Conservation (phyloP, 2,888 invertebrate species). For the Sinhomidia bicolor region DNA sequence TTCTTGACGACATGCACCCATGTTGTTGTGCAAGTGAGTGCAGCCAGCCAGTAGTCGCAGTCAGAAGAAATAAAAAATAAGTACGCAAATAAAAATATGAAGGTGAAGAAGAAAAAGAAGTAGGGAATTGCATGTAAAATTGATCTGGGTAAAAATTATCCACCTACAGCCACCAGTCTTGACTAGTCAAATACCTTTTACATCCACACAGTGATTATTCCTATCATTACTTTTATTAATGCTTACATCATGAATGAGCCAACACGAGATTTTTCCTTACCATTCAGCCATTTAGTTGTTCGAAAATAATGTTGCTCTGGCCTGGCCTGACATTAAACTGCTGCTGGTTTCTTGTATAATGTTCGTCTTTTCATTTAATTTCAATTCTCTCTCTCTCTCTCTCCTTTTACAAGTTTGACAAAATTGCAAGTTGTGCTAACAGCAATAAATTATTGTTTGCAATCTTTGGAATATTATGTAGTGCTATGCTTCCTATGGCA, state of each 20-base stretch:
- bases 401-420: conserved; percentile 67
- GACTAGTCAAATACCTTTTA: conserved; percentile 51
- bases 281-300: not conserved
- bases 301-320: not conserved
- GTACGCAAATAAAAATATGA: not conserved
- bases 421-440: conserved; percentile 60
- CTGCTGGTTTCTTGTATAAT: conserved; percentile 46
- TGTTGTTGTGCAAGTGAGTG: not conserved
- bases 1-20: not conserved
- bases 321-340: too few relatives aligned
- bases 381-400: conserved; percentile 3
- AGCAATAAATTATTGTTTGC: conserved; percentile 69
- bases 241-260: conserved; percentile 41
- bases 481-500: conserved; percentile 68
- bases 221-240: conserved; percentile 34
- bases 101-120: conserved; percentile 2
- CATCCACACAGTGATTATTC: conserved; percentile 45
- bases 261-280: conserved; percentile 2
- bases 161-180: conserved; percentile 67
- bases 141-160: conserved; percentile 64
- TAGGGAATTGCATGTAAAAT: conserved; percentile 38
- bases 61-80: not conserved
- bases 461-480: conserved; percentile 66
- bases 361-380: not conserved
- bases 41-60: too few relatives aligned